phyloP scores from a whole-genome alignment of 1,140 invertebrate species.

The Geopemphigus sp. region DNA sequence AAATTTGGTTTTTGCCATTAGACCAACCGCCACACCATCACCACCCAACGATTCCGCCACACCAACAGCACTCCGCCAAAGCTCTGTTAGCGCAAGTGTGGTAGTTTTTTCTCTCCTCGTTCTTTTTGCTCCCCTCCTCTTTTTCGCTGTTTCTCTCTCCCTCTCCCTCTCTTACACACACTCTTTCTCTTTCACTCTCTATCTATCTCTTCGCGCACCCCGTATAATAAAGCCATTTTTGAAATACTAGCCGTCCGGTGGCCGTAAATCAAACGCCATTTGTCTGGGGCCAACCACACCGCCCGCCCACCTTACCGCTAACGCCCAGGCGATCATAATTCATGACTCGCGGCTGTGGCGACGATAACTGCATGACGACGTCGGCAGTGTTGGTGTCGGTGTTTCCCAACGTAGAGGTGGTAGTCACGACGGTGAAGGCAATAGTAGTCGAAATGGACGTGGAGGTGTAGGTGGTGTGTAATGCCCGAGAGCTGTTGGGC shows the following conservation, averaged over 20 bases:
- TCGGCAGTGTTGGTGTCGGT: too few species aligned
- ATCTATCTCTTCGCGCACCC: conserved; percentile 7
- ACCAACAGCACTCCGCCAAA: conserved; percentile 15
- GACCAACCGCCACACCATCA: conserved; percentile 9
- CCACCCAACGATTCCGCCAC: background rate
- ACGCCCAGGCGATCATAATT: conserved; percentile 41
- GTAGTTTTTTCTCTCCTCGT: background rate
- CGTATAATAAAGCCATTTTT: conserved; percentile 49
- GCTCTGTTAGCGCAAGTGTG: background rate
- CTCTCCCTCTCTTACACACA: too few species aligned
- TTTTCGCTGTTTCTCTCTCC: too few species aligned
- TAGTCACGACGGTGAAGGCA: too few species aligned
- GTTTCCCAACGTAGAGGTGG: too few species aligned
- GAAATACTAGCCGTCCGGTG: conserved; percentile 34
- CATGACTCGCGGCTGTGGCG: conserved; percentile 4
- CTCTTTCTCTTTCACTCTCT: too few species aligned
- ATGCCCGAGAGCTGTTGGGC: background rate
- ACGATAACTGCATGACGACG: background rate
- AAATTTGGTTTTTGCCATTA: conserved; percentile 48
- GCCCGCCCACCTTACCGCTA: background rate
- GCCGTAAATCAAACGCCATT: conserved; percentile 41
- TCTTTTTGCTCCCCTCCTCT: background rate
- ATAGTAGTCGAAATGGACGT: too few species aligned
- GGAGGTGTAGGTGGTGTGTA: background rate
- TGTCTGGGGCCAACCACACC: conserved; percentile 31